phyloP scores from a whole-genome alignment of 92 coral and sea anemone species.

The Epizoanthus illoricatus region DNA sequence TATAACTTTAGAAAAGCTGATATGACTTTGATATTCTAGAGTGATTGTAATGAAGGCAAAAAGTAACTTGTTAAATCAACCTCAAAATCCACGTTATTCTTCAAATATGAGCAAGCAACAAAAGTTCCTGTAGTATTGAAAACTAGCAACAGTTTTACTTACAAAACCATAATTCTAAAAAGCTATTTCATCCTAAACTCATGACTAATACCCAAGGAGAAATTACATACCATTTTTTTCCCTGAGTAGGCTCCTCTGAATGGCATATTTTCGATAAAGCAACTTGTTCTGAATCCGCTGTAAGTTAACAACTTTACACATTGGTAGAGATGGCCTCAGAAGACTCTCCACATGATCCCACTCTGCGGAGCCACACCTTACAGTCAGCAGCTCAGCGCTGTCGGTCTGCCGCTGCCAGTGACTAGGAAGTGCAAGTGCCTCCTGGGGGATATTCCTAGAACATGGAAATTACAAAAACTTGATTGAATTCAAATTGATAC shows the following conservation, averaged over 20 bases:
- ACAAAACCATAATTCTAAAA: no score
- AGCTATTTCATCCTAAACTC: no score
- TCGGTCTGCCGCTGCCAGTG: conserved; percentile 46
- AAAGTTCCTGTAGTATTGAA: no score
- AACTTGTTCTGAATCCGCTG: conserved; percentile 72
- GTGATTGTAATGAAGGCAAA: no score
- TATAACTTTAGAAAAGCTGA: no score
- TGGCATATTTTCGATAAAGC: conserved; percentile 72
- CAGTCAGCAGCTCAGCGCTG: conserved; percentile 43
- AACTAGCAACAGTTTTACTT: no score
- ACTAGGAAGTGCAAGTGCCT: conserved; percentile 32
- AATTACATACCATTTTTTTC: conserved; percentile 69
- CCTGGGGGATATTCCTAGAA: conserved; percentile 37
- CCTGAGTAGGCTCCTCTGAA: conserved; percentile 62
- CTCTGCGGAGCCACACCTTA: conserved; percentile 66
- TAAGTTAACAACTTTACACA: conserved; percentile 44
- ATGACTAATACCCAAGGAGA: no score
- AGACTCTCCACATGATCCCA: conserved; percentile 57
- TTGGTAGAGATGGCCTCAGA: conserved; percentile 48
- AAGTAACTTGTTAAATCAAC: no score
- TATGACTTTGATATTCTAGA: no score
- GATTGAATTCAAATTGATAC: no score
- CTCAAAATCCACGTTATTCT: no score
- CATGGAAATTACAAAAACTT: not conserved
- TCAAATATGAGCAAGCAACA: no score